Percentiles rank a stretch among this genome's conserved stretches.
Evolutionary conservation across 1,140 invertebrate genomes (phyloP).

Genomic region (Trichogramma pretiosum): DNA sequence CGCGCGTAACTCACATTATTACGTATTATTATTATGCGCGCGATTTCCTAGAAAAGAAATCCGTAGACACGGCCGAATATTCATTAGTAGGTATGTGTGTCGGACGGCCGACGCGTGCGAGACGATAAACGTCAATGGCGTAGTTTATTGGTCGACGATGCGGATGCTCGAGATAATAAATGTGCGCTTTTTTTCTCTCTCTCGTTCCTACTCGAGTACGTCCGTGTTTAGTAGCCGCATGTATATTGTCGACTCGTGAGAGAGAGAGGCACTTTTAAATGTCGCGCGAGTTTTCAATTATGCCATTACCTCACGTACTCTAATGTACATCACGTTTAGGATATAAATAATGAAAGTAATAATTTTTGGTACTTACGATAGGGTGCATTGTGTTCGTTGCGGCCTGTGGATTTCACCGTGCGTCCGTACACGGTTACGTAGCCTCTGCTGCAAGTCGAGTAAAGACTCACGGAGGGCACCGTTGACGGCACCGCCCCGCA

Average conservation of each 20-base stretch:
- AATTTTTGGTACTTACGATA: conserved; percentile 44
- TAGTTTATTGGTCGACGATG: neutral
- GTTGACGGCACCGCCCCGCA: conserved; percentile 61
- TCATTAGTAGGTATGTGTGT: conserved; percentile 3
- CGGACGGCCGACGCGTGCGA: conserved; percentile 1
- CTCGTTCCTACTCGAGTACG: too few relatives aligned
- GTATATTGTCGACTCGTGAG: too few relatives aligned
- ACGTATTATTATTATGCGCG: too few relatives aligned
- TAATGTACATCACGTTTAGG: too few relatives aligned
- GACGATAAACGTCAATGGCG: conserved; percentile 10
- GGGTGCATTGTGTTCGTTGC: conserved; percentile 37
- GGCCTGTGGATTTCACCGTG: conserved; percentile 36
- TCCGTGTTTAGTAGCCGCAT: too few relatives aligned
- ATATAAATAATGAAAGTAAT: too few relatives aligned
- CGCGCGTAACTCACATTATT: too few relatives aligned
- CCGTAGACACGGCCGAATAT: conserved; percentile 11
- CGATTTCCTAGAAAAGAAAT: conserved; percentile 14
- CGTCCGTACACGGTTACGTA: conserved; percentile 45
- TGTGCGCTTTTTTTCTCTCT: too few relatives aligned
- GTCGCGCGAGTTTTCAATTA: conserved; percentile 5
- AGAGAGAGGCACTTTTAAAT: too few relatives aligned
- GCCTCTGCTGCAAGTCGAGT: conserved; percentile 51
- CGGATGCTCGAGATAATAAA: neutral
- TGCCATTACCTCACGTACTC: neutral
- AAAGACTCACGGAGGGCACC: conserved; percentile 60